These are phyloP conservation scores for Linnaemya vulpina DNA, from an alignment of 2,888 invertebrate species.

Conservation along the genomic window DNA sequence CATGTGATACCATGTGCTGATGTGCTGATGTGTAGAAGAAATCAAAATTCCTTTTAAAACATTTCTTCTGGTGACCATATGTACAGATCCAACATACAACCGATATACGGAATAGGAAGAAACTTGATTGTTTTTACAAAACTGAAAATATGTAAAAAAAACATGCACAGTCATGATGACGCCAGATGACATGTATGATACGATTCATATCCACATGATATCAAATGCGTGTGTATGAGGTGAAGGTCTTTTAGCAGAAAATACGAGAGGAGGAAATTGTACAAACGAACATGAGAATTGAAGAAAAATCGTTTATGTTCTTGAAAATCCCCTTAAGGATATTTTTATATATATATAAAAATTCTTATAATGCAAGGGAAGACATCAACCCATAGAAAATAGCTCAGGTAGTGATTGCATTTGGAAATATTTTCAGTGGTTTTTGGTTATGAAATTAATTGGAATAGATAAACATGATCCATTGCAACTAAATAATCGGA, in stretches of 20 bases:
- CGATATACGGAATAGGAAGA: neutral
- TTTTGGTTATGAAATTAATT: no score
- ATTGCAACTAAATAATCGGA: no score
- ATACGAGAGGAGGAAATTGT: neutral
- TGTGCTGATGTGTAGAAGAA: neutral
- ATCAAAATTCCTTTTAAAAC: constrained; percentile 48
- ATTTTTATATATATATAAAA: no score
- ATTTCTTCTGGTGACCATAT: constrained; percentile 69
- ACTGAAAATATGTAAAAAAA: constrained; percentile 18
- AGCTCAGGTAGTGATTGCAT: no score
- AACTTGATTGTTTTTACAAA: constrained; percentile 31
- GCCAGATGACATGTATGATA: constrained; percentile 55
- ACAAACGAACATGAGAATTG: neutral
- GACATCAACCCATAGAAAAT: no score
- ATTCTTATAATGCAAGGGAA: no score
- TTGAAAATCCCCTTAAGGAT: no score
- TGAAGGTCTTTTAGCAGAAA: constrained; percentile 56
- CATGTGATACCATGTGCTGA: no score
- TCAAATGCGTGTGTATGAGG: constrained; percentile 43
- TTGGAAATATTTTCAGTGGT: no score
- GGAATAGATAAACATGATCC: no score
- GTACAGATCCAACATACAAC: constrained; percentile 24
- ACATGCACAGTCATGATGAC: constrained; percentile 64
- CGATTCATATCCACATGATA: constrained; percentile 33
- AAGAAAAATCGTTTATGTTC: no score